Evolutionary conservation across 2,113 vertebrate species (phyloP).

Genomic region (Pangasianodon hypophthalmus): DNA sequence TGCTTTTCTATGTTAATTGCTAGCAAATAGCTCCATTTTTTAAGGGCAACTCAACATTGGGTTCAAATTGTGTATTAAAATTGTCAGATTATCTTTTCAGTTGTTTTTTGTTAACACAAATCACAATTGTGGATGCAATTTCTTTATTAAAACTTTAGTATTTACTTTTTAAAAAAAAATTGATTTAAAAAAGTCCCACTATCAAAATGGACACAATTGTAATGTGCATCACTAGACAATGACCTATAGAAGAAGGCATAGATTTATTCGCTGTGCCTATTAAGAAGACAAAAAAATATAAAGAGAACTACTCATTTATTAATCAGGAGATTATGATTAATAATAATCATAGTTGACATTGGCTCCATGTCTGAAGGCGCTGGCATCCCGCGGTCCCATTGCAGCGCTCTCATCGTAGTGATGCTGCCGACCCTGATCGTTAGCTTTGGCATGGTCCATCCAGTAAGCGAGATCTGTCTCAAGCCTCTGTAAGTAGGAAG

Average conservation of each 20-base stretch:
- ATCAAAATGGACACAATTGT: not conserved
- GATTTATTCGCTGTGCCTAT: not conserved
- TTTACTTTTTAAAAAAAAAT: too few relatives aligned
- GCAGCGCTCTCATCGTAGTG: conserved; percentile 89
- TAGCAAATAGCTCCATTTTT: not conserved
- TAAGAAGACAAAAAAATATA: not conserved
- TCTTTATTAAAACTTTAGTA: too few relatives aligned
- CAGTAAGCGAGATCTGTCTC: conserved; percentile 90
- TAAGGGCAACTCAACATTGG: not conserved
- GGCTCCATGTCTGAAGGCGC: conserved; percentile 82
- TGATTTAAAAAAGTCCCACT: not conserved
- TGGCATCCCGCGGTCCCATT: conserved; percentile 73
- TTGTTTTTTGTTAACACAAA: not conserved
- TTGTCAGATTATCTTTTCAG: not conserved
- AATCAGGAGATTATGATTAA: conserved; percentile 59
- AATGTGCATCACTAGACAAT: not conserved
- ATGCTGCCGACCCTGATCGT: conserved; percentile 82
- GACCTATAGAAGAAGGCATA: not conserved
- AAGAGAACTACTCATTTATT: not conserved
- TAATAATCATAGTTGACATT: conserved; percentile 93
- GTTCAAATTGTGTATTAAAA: not conserved
- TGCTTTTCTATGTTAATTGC: not conserved
- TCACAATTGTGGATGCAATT: too few relatives aligned
- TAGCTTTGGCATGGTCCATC: conserved; percentile 80
- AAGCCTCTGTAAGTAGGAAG: conserved; percentile 78